Evolutionary conservation across 2,113 vertebrate species (phyloP).

Genomic region (Dipodomys spectabilis): DNA sequence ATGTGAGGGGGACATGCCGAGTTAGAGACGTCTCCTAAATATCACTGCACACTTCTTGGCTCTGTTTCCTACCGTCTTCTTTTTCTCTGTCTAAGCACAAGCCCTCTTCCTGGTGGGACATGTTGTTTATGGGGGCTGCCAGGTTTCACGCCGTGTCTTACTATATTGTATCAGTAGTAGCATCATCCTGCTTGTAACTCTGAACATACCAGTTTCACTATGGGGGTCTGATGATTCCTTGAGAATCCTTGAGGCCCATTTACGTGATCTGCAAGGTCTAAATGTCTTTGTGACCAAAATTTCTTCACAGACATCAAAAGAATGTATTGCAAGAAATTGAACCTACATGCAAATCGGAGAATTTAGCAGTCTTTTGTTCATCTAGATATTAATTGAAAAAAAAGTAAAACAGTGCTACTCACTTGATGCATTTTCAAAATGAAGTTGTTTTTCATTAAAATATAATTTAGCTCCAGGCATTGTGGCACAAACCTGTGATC

Average conservation of each 20-base stretch:
- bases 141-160: background rate
- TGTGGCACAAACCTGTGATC: too few relatives aligned
- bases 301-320: background rate
- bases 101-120: rapidly evolving
- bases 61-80: background rate
- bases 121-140: background rate
- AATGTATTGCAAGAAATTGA: background rate
- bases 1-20: background rate
- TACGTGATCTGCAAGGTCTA: background rate
- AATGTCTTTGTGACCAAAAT: background rate
- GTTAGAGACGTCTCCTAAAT: background rate
- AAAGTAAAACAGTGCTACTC: background rate
- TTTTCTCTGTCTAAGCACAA: background rate
- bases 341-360: background rate
- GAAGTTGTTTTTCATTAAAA: slow-evolving; percentile 34
- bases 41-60: background rate
- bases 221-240: background rate
- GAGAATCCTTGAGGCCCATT: background rate
- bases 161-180: background rate
- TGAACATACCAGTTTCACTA: background rate
- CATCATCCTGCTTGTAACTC: background rate
- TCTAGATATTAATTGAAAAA: background rate
- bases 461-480: background rate
- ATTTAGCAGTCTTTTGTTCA: background rate
- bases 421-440: background rate